These are phyloP conservation scores for Fragum whitleyi DNA, from an alignment of 2,888 invertebrate genomes.

Conservation along the genomic window DNA sequence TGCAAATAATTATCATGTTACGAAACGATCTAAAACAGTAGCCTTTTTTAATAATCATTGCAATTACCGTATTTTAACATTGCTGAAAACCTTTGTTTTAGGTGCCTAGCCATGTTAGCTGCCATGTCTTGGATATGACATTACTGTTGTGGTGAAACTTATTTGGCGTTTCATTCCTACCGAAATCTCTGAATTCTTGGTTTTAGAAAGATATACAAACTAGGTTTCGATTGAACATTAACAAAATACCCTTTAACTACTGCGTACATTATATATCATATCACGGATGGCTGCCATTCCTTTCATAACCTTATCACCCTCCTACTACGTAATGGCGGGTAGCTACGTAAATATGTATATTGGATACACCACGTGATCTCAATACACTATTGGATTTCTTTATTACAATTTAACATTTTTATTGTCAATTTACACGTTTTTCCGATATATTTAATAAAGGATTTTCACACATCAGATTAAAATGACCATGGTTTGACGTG, in stretches of 20 bases:
- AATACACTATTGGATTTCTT: background rate
- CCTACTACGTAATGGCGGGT: background rate
- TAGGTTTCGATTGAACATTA: no score
- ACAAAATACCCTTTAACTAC: background rate
- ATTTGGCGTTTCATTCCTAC: no score
- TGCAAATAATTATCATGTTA: no score
- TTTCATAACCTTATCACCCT: background rate
- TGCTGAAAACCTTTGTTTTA: no score
- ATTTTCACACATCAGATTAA: background rate
- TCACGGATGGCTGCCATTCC: background rate
- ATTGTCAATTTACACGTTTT: background rate
- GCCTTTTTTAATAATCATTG: no score
- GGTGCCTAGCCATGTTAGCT: no score
- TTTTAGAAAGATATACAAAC: no score
- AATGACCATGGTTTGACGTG: background rate
- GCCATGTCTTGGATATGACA: no score
- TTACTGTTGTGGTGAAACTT: no score
- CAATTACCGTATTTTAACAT: no score
- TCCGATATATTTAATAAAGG: background rate
- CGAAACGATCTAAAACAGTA: no score
- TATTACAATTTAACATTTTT: background rate
- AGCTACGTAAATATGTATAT: constrained; percentile 1
- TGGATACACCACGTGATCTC: background rate
- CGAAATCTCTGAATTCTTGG: no score
- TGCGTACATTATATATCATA: background rate